Evolutionary conservation across 2,888 invertebrate genomes (phyloP), one percentile per base, ranked within the genome.

Genomic region (Vanessa cardui): DNA sequence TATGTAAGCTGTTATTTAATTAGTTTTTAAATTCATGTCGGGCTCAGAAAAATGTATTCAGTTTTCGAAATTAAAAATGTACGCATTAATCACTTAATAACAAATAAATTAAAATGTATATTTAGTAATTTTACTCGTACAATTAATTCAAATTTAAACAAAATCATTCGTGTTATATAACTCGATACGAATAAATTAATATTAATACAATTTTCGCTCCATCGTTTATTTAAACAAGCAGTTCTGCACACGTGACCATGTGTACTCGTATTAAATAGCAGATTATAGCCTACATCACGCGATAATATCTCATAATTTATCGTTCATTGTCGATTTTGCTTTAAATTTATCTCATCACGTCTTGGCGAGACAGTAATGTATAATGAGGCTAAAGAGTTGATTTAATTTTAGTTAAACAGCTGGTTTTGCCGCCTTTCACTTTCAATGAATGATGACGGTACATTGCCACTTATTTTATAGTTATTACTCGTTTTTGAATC

Each of bases 391-490:
- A n/a, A 39, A 39, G 12, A 56, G 18, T 56, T 61, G 52, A 52
- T 31, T 6, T 4, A 15, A 26, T 21, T 45, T 33, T 21, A 45
- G 31, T 9, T 47, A 21, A 60, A 45, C 9, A 59, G 26, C 65
- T 47, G 60, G 68, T 61, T 56, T 31, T 46, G 33, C 63, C 60
- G 45, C 64, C 64, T 68, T 68, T 68, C 68, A 68, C 68, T 68
- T 68, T 64, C 56, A 56, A 56, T 60, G 59, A 44, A 33, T 68
- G 59, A 33, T 59, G 49, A 64, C 68, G 60, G 52, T 64, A 64
- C 59, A 62, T 18, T 60, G 64, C 46, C 50, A 50, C 64, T 59
- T 20, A 31, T 26, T 56, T 59, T 20, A 8, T 46, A 52, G 44
- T 50, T 52, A 52, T 60, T 60, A 33, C 33, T 26, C 18, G 20